Evolutionary conservation across 1,140 invertebrate species (phyloP).

Genomic region (Thaumatotibia leucotreta): DNA sequence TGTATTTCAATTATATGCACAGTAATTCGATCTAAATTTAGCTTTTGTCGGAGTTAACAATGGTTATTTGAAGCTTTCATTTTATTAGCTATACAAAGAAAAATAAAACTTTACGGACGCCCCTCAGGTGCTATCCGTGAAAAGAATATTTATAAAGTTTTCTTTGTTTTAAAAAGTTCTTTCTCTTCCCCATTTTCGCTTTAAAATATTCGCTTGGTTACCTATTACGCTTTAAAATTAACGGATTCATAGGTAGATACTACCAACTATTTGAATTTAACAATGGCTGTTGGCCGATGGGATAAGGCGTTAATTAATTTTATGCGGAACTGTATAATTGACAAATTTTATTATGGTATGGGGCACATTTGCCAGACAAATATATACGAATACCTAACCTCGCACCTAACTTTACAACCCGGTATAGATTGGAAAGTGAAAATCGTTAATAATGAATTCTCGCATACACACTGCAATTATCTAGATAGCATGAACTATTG

Average conservation of each 20-base stretch:
- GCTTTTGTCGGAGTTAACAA: background rate
- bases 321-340: too few species aligned
- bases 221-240: background rate
- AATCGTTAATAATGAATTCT: too few species aligned
- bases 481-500: too few species aligned
- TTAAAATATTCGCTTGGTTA: background rate
- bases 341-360: too few species aligned
- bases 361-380: too few species aligned
- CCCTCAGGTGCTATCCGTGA: conserved; percentile 10
- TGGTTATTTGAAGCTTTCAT: conserved; percentile 12
- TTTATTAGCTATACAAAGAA: conserved; percentile 8
- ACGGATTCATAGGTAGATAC: background rate
- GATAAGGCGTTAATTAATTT: too few species aligned
- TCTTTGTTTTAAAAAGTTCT: background rate
- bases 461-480: too few species aligned
- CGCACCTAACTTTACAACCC: too few species aligned
- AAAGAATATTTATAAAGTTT: conserved; percentile 12
- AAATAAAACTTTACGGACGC: conserved; percentile 4
- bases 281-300: too few species aligned
- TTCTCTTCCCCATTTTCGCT: background rate
- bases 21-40: background rate
- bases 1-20: background rate
- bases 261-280: too few species aligned
- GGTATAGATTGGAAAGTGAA: too few species aligned
- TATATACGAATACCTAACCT: too few species aligned